Base-by-base conservation (phyloP, 1,140 invertebrate species). In the Hypsibius dujardini region DNA sequence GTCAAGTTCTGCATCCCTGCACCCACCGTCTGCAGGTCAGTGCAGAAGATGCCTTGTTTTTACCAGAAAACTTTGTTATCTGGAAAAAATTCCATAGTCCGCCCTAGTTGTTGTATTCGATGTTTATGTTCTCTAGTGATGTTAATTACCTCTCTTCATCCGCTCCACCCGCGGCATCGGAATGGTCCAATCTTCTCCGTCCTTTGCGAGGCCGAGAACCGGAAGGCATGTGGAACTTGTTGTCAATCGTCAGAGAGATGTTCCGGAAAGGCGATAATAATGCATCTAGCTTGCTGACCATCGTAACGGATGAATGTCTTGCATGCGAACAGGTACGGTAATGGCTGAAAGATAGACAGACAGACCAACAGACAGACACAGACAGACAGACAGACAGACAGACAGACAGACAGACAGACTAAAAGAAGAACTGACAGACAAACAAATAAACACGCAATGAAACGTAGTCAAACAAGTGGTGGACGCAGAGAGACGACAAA, bases 231-330 rank as follows among this genome's bases (percentile, higher is more conserved):
- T 95, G 92, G 92, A 98, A 98, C 82, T 81, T 98, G 15, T 80
- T 98, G 46, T 95, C 90, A 47, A 98, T 98, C 72, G 93, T 98
- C 1, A 84, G 93, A 1, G 95, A 98, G 82, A 98, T 98, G 94
- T 94, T 95, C 79, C 88, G 91, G 75, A 83, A 94, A n/a, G 90
- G 88, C 77, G 95, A 98, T 79, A 85, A 90, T 50, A 97, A 98
- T 80, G 91, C 92, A 3, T 87, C 96, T 70, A 92, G 92, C 0
- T 79, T 95, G 7, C 78, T 95, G 28, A 92, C 97, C 80, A 96
- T 98, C 71, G 89, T 98, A 47, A 99, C 95, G 0, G 92, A 96
- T 78, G 92, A 98, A 79, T 93, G 95, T 76, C 86, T 98, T 82
- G 87, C 90, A 47, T 95, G 92, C 79, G 93, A 97, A 82, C 91